Evolutionary conservation across 2,888 invertebrate genomes (phyloP).

Genomic region (Petrolisthes cinctipes): DNA sequence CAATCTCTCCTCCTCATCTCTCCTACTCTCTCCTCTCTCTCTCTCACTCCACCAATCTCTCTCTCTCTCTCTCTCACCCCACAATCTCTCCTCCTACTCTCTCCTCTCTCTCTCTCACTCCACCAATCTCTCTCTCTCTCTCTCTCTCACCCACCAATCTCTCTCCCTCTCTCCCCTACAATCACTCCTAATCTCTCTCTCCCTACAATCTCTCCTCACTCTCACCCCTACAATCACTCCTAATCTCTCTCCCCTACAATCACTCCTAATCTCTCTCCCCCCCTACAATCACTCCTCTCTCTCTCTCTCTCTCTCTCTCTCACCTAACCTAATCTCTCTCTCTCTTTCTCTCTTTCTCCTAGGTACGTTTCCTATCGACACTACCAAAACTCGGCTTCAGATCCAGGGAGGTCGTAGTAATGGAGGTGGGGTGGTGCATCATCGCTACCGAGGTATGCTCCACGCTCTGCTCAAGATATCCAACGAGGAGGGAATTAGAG

Average conservation of each 20-base stretch:
- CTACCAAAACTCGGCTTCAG: constrained; percentile 93
- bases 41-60: no score
- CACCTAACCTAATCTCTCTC: no score
- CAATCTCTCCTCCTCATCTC: no score
- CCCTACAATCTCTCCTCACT: neutral
- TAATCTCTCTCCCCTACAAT: neutral
- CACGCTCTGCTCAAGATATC: constrained; percentile 90
- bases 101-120: no score
- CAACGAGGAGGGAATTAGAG: constrained; percentile 86
- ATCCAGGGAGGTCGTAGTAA: constrained; percentile 81
- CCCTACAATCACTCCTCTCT: neutral
- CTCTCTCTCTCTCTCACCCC: no score
- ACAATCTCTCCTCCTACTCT: no score
- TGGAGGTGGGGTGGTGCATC: constrained; percentile 72
- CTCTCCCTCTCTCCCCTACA: neutral
- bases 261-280: constrained; percentile 1
- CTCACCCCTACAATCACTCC: neutral
- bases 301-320: constrained; percentile 2
- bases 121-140: no score
- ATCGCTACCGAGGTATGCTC: constrained; percentile 90
- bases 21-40: no score
- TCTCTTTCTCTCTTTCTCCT: constrained; percentile 11
- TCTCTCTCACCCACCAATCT: no score
- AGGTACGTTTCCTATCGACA: constrained; percentile 92
- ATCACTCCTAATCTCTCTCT: neutral